Evolutionary conservation across 2,888 invertebrate genomes (phyloP), one percentile per base, ranked within the genome.

Genomic region (Drosophila leonis): DNA sequence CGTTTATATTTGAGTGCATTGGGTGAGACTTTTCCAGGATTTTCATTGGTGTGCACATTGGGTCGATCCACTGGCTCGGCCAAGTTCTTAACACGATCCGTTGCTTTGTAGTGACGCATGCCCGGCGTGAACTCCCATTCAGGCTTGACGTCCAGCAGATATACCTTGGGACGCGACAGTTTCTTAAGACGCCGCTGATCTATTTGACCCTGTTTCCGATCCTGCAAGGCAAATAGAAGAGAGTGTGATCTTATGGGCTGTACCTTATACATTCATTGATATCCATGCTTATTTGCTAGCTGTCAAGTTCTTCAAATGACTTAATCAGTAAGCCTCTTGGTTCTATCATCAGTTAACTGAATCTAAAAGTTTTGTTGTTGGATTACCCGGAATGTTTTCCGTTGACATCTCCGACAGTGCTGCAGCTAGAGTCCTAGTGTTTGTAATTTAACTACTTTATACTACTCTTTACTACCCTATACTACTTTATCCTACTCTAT

Each of bases 1-100:
- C 91, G 80, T 67, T 91, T 90, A 54, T 91, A 88, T 12, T 54
- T 72, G 10, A 92, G 66, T 1, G 90, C 90, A 18, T 20, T 70
- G 8, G 73, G 70, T 0, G 80, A 75, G 5, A 92, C 73, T 56
- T 81, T 75, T 29, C 76, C 72, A 0, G 90, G 90, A 18, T 62
- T 55, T 37, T 59, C 54, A 64, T 79, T 61, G 61, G 82, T 72
- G 57, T 85, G 63, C 15, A 78, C 51, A 80, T 75, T 49, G 27
- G 57, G 56, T 6, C 63, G 60, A 15, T 51, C 6, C 46, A 82
- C 35, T 48, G 71, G 51, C 75, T 65, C 61, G n/a, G 81, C 68
- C 20, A 91, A 55, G 0, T 7, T 1, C 15, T 65, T 48, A 9
- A 91, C 61, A 13, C 88, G 88, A 33, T 65, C 65, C 0, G 86